Percentiles rank a stretch among this genome's conserved stretches.
These are phyloP conservation scores for Anabas testudineus DNA, from an alignment of 2,797 vertebrate species.

Conservation along the genomic window DNA sequence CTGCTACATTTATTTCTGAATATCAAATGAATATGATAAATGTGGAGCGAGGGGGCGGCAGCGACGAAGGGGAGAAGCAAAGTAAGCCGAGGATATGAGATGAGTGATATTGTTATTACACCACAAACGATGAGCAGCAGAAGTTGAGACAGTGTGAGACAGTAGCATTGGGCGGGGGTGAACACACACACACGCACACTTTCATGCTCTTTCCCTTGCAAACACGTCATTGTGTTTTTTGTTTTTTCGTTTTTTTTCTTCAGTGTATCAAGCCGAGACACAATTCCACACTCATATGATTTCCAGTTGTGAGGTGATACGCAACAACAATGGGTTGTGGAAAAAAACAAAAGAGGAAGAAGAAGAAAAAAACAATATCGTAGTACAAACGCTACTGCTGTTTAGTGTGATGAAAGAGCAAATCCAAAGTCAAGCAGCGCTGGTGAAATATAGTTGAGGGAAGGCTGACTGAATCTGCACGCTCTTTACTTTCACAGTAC, in stretches of 20 bases:
- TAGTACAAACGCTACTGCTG: slow-evolving; percentile 46
- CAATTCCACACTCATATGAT: slow-evolving; percentile 64
- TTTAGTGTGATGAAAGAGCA: slow-evolving; percentile 66
- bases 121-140: slow-evolving; percentile 63
- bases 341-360: too few species aligned
- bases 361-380: slow-evolving; percentile 46
- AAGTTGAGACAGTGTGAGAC: slow-evolving; percentile 68
- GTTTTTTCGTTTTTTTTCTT: slow-evolving; percentile 45
- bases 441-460: slow-evolving; percentile 37
- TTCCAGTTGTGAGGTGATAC: slow-evolving; percentile 60
- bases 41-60: slow-evolving; percentile 72
- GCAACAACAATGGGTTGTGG: slow-evolving; percentile 51
- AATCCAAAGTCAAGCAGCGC: slow-evolving; percentile 26
- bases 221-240: slow-evolving; percentile 35
- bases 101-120: slow-evolving; percentile 80
- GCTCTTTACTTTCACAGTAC: slow-evolving; percentile 33
- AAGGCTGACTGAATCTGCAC: slow-evolving; percentile 26
- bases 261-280: slow-evolving; percentile 58
- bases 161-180: slow-evolving; percentile 17
- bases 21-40: slow-evolving; percentile 87
- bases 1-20: slow-evolving; percentile 89
- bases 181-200: slow-evolving; percentile 10
- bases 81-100: slow-evolving; percentile 77
- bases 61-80: slow-evolving; percentile 42
- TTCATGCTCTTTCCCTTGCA: slow-evolving; percentile 33